Conservation (phyloP, 2,113 vertebrate species). For the Etia nguti region DNA sequence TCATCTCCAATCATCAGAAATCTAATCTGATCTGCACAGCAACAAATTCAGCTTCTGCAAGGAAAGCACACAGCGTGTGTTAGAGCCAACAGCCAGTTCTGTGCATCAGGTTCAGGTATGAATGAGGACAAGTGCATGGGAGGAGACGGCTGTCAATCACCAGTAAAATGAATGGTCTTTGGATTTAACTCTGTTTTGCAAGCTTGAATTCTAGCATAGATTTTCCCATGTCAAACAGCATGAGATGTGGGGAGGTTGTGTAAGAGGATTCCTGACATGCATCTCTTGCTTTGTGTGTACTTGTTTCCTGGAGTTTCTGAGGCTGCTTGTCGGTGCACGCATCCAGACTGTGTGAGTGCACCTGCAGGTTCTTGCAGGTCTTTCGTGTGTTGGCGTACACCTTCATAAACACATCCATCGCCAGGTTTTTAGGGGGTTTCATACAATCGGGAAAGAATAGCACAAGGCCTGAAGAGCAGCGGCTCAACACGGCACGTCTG, state of each 20-base stretch:
- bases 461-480: neutral
- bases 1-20: neutral
- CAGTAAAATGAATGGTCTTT: neutral
- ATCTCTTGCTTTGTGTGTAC: constrained; percentile 10
- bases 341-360: neutral
- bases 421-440: neutral
- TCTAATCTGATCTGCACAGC: neutral
- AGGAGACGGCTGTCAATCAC: constrained; percentile 15
- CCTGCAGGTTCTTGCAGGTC: neutral
- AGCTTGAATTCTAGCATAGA: neutral
- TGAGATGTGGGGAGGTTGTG: constrained; percentile 6
- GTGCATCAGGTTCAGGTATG: neutral
- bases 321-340: neutral
- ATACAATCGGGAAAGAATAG: neutral
- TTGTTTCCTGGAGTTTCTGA: neutral
- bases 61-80: neutral
- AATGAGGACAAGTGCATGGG: neutral
- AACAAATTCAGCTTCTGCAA: neutral
- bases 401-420: neutral
- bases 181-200: neutral
- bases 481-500: neutral
- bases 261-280: constrained; percentile 41
- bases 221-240: constrained; percentile 26
- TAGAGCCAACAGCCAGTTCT: neutral
- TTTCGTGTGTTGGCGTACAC: neutral